Conservation (phyloP, 2,888 invertebrate species). For the Eledona agricola region DNA sequence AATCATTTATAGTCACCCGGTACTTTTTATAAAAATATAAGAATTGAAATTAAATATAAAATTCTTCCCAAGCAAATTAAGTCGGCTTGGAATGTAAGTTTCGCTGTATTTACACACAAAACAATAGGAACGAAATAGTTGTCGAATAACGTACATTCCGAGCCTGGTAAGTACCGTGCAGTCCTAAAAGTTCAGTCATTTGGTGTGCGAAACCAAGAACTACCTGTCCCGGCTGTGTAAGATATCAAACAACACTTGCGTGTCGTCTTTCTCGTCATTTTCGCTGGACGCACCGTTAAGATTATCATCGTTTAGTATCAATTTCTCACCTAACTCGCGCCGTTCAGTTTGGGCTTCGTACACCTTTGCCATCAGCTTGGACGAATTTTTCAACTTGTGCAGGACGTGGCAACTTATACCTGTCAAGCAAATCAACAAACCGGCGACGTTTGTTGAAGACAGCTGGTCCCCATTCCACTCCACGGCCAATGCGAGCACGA, state of each 20-base stretch:
- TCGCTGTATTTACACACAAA: no score
- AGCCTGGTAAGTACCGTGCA: slow-evolving; percentile 4
- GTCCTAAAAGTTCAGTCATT: slow-evolving; percentile 18
- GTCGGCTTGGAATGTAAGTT: no score
- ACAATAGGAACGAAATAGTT: no score
- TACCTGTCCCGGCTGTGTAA: slow-evolving; percentile 60
- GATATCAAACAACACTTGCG: slow-evolving; percentile 65
- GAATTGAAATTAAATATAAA: no score
- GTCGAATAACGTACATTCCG: slow-evolving; percentile 17
- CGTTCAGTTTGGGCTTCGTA: slow-evolving; percentile 49
- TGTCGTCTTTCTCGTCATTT: slow-evolving; percentile 61
- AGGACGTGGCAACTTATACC: slow-evolving; percentile 88
- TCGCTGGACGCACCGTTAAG: slow-evolving; percentile 49
- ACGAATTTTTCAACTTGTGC: slow-evolving; percentile 67
- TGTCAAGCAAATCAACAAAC: slow-evolving; percentile 84
- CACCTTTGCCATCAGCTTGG: slow-evolving; percentile 4
- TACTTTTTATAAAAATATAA: no score
- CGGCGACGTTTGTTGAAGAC: slow-evolving; percentile 82
- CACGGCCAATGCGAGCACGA: slow-evolving; percentile 88
- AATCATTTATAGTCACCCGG: no score
- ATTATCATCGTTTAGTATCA: slow-evolving; percentile 44
- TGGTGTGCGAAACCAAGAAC: slow-evolving; percentile 8
- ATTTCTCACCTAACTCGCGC: slow-evolving; percentile 55
- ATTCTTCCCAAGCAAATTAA: no score
- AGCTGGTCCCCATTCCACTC: slow-evolving; percentile 87